These are phyloP conservation scores for Borostomias antarcticus DNA, from an alignment of 2,797 vertebrate species.

Conservation along the genomic window DNA sequence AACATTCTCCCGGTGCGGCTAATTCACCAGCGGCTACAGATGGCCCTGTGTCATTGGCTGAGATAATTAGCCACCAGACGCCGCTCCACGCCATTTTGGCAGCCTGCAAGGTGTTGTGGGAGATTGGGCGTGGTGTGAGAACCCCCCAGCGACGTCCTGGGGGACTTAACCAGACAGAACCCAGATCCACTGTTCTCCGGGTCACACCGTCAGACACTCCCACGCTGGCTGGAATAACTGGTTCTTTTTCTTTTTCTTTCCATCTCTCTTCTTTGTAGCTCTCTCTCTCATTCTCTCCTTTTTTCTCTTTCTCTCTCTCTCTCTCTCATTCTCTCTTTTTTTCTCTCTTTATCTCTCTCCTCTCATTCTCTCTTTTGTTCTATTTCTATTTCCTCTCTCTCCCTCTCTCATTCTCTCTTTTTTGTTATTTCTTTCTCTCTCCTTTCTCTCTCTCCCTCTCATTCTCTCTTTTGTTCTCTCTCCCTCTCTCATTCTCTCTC, in stretches of 20 bases:
- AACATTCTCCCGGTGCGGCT: not conserved
- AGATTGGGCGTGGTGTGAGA: too few relatives aligned
- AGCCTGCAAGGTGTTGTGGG: not conserved
- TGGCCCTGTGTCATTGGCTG: not conserved
- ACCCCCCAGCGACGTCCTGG: not conserved
- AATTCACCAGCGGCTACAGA: not conserved
- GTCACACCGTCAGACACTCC: not conserved
- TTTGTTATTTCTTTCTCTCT: too few relatives aligned
- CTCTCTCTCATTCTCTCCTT: not conserved
- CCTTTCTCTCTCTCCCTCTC: too few relatives aligned
- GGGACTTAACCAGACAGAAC: not conserved
- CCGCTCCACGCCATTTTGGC: not conserved
- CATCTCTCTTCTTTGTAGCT: not conserved
- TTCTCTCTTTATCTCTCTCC: not conserved
- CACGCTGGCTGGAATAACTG: not conserved
- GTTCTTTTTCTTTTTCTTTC: not conserved
- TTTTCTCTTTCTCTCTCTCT: not conserved
- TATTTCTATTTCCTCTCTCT: too few relatives aligned
- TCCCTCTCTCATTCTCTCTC: too few relatives aligned
- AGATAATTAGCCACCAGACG: not conserved
- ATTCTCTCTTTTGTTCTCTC: too few relatives aligned
- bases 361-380: not conserved
- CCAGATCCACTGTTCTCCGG: not conserved
- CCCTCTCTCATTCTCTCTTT: too few relatives aligned
- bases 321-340: not conserved